Conservation (phyloP, 2,888 invertebrate genomes). For the Synanthedon formicaeformis region DNA sequence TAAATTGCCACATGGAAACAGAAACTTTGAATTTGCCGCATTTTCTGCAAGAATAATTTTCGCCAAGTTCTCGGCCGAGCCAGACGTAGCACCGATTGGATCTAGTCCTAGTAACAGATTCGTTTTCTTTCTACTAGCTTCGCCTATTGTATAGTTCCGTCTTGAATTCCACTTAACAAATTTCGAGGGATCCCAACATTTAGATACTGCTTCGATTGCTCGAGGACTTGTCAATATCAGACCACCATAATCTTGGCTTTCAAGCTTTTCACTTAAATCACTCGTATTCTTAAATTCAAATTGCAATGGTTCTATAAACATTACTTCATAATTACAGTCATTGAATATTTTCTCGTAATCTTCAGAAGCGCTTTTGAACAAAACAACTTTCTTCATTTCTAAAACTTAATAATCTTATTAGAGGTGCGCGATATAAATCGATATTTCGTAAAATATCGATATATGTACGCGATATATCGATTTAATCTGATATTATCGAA, state of each 20-base stretch:
- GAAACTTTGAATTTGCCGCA: conserved; percentile 25
- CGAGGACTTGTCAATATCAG: conserved; percentile 50
- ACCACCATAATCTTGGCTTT: conserved; percentile 29
- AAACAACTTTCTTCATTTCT: conserved; percentile 49
- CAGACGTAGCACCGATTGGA: conserved; percentile 35
- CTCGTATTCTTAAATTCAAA: conserved; percentile 31
- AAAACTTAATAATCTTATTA: not conserved
- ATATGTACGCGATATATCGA: too few relatives aligned
- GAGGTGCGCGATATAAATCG: too few relatives aligned
- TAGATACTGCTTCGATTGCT: conserved; percentile 45
- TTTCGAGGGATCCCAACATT: conserved; percentile 47
- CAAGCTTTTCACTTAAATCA: conserved; percentile 27
- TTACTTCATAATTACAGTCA: conserved; percentile 31
- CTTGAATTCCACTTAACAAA: conserved; percentile 42
- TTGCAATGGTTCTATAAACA: conserved; percentile 54
- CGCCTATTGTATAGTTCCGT: conserved; percentile 48
- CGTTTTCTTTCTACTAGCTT: conserved; percentile 33
- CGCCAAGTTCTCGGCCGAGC: conserved; percentile 46
- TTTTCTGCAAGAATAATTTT: conserved; percentile 39
- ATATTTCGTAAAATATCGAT: too few relatives aligned
- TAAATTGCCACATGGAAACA: conserved; percentile 56
- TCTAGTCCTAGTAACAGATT: conserved; percentile 41
- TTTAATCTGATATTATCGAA: too few relatives aligned
- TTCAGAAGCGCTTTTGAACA: conserved; percentile 53
- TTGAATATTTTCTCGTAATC: conserved; percentile 45